Evolutionary conservation across 2,888 invertebrate species (phyloP), one percentile per base, ranked within the genome.

Genomic region (Syrista parreyssii): DNA sequence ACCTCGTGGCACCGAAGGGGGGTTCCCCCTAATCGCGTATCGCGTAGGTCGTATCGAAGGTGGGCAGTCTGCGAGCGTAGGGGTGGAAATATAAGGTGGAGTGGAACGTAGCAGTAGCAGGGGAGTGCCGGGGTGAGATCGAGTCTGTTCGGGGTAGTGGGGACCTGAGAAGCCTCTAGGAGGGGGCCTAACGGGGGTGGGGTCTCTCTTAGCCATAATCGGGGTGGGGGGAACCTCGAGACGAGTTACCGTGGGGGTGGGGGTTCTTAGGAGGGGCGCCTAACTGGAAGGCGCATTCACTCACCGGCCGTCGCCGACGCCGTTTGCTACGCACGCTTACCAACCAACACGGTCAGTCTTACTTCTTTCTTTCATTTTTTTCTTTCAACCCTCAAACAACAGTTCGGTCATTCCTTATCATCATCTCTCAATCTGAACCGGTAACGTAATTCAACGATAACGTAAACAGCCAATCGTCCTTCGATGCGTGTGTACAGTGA

Each of bases 241-340:
- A 55, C 55, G 55, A 55, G 55, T 55, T 55, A 55, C 55, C 55
- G 55, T 55, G 55, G 84, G 84, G 82, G 84, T 71, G 82, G 87
- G 87, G 86, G 82, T 84, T 85, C 86, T 86, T 85, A 87, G 88
- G 90, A 89, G 89, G 90, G 91, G 90, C 89, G 88, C 88, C 85
- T 85, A 87, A 89, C 88, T 86, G 89, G 88, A 88, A 89, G 84
- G 82, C 86, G 85, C 88, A 91, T 90, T 91, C 90, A 90, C 91
- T 91, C 90, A 89, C 87, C 90, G 90, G 89, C 89, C 89, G 90
- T 89, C 89, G 88, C 86, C 89, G 91, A 89, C 89, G 88, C 87
- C 88, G 89, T 83, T 83, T 81, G 86, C 84, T 85, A 87, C 86
- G 86, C 86, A 88, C 87, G 87, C 87, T 86, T 83, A 83, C 85